phyloP scores from a whole-genome alignment of 2,888 invertebrate species.

The Luperina testacea region DNA sequence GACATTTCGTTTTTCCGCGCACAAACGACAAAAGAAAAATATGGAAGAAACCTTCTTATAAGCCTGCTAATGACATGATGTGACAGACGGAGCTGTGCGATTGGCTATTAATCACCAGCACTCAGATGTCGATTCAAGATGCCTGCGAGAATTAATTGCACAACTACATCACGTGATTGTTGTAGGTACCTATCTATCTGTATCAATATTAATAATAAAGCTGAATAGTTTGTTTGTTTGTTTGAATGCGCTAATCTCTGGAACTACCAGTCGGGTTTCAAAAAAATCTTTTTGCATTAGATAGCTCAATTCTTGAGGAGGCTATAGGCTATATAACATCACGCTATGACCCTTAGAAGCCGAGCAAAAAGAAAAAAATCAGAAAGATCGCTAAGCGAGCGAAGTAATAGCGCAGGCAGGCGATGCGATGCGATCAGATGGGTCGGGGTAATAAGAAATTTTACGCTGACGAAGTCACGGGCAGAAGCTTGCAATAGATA shows the following conservation, averaged over 20 bases:
- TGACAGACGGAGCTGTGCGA: constrained; percentile 42
- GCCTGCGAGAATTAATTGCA: constrained; percentile 78
- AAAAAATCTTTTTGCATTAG: too few relatives aligned
- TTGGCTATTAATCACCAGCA: constrained; percentile 75
- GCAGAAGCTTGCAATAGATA: neutral
- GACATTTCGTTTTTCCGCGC: constrained; percentile 20
- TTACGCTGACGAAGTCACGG: neutral
- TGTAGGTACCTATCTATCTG: constrained; percentile 14
- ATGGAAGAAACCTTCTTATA: constrained; percentile 28
- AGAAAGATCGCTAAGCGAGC: too few relatives aligned
- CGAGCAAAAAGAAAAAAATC: too few relatives aligned
- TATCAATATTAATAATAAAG: neutral
- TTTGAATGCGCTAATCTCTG: too few relatives aligned
- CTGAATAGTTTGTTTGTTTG: too few relatives aligned
- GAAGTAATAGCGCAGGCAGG: too few relatives aligned
- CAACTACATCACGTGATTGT: constrained; percentile 36
- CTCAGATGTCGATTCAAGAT: constrained; percentile 77
- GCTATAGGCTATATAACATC: too few relatives aligned
- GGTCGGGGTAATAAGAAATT: too few relatives aligned
- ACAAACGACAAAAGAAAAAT: constrained; percentile 21
- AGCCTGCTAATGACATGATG: constrained; percentile 41
- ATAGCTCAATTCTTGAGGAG: too few relatives aligned
- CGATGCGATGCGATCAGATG: too few relatives aligned
- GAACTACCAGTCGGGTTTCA: too few relatives aligned
- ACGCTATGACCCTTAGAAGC: too few relatives aligned